Evolutionary conservation across 2,113 vertebrate species (phyloP), one percentile per base, ranked within the genome.

Genomic region (Uropsilus gracilis): DNA sequence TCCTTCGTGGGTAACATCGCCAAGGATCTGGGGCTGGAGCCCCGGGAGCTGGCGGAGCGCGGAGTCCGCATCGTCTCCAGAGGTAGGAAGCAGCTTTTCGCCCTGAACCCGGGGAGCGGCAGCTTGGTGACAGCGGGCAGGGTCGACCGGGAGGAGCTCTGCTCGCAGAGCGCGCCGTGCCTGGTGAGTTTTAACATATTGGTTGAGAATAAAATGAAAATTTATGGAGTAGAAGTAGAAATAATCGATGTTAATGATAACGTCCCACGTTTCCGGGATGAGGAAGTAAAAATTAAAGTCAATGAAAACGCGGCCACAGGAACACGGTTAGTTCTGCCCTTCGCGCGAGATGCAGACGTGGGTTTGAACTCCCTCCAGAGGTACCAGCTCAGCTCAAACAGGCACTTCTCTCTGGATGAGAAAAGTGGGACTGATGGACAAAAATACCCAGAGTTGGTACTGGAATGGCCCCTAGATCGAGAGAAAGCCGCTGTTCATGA

Each of bases 161-260:
- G 98, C 73, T 86, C 96, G 1, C 97, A 98, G 89, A 97, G 78
- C 53, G 80, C 96, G 30, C 97, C 61, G 1, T 98, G 98, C 8
- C 78, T 97, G 26, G 71, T 98, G 48, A 97, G 91, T 78, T 98
- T 98, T 95, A 97, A 98, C 83, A 90, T 98, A 42, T 96, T 99
- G 91, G 48, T 98, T 53, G 98, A 98, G 66, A 98, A 96, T 78
- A 97, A 97, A 48, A 96, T 98, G 95, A 98, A 98, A 95, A 96
- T 98, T 69, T 97, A 95, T 94, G 95, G 39, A 37, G 69, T 99
- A 16, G 96, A 98, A 92, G 98, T 99, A 95, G 98, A 99, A 82
- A 98, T 99, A 71, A 87, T 98, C 53, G 99, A 99, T 94, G 98
- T 99, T 80, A 99, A 99, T 97, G 99, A 99, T 96, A 99, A 99